A percentile compares a stretch with the other conserved stretches of the same genome.
These are phyloP conservation scores for Cerastis rubricosa DNA, from an alignment of 2,888 invertebrate genomes.

Conservation along the genomic window DNA sequence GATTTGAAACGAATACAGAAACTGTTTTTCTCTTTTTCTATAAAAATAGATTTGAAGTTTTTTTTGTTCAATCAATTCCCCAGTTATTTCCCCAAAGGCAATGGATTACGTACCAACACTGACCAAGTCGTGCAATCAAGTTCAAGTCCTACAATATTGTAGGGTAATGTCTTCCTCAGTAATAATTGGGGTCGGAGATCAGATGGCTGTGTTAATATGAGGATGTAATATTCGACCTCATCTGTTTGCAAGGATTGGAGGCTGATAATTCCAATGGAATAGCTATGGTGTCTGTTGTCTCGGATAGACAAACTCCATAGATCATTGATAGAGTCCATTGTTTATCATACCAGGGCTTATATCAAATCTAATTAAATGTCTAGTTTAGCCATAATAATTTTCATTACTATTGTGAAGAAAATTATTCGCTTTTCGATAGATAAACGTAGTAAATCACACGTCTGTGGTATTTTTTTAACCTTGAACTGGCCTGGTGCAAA, in stretches of 20 bases:
- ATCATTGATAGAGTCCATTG: background rate
- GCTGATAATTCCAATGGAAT: background rate
- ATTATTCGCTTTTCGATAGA: background rate
- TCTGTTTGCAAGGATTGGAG: slow-evolving; percentile 6
- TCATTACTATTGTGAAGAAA: background rate
- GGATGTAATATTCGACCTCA: background rate
- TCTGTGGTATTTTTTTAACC: background rate
- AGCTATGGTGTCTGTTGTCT: slow-evolving; percentile 16
- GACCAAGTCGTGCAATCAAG: background rate
- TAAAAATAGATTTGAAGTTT: too few relatives aligned
- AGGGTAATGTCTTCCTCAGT: slow-evolving; percentile 1
- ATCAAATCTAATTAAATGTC: background rate
- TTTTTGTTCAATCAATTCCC: background rate
- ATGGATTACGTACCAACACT: background rate
- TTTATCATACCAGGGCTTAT: background rate
- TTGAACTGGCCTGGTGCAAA: background rate
- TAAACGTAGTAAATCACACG: background rate
- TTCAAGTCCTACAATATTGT: slow-evolving; percentile 7
- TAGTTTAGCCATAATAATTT: background rate
- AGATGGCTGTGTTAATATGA: slow-evolving; percentile 16
- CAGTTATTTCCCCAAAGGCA: background rate
- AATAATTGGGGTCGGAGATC: slow-evolving; percentile 29
- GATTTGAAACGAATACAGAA: background rate
- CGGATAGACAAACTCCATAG: background rate
- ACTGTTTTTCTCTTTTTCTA: background rate